Evolutionary conservation across 1,140 invertebrate species (phyloP), one percentile per base, ranked within the genome.

Genomic region (Xylocopa sonorina): DNA sequence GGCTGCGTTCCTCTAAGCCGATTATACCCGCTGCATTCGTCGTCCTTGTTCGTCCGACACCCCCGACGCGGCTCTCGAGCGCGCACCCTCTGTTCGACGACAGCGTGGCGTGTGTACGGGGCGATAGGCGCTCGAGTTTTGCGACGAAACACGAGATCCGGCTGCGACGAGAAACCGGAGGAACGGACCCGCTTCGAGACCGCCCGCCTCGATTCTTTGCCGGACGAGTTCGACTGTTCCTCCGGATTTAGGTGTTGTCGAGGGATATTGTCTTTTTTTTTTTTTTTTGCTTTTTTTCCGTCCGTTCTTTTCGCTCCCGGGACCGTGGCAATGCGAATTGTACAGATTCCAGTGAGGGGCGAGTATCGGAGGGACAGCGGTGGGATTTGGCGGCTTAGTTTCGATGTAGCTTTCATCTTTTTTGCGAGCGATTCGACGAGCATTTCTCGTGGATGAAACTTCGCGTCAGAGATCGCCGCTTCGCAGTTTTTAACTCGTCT

Each of bases 1-100:
- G 80, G 48, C 80, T 82, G 80, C 84, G 73, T 82, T 82, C 73
- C 75, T 85, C 80, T 86, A 86, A 86, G 84, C 84, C 84, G 84
- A 86, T 86, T 86, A 86, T 85, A 81, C 64, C 67, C 60, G 48
- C 57, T 75, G 64, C 50, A 74, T 51, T 58, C 55, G 29, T 62
- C 75, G 41, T 63, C 63, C 75, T 48, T 69, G 51, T 63, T 41
- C 71, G 50, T 46, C 75, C 71, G 14, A 29, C 55, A 57, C 46
- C 41, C 48, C 27, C 46, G 12, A 68, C n/a, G 9, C 34, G 21
- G n/a, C 55, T 41, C 4, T n/a, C 4, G 6, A n/a, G n/a, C n/a
- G 3, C 18, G 34, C 32, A 21, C 34, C 1, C 51, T 4, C 29
- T 38, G 51, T 27, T 53, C 51, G 34, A 27, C 24, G 51, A 34